A percentile compares a stretch with the other conserved stretches of the same genome.
phyloP scores from a whole-genome alignment of 2,888 invertebrate genomes.

The Cremastinae sp. region DNA sequence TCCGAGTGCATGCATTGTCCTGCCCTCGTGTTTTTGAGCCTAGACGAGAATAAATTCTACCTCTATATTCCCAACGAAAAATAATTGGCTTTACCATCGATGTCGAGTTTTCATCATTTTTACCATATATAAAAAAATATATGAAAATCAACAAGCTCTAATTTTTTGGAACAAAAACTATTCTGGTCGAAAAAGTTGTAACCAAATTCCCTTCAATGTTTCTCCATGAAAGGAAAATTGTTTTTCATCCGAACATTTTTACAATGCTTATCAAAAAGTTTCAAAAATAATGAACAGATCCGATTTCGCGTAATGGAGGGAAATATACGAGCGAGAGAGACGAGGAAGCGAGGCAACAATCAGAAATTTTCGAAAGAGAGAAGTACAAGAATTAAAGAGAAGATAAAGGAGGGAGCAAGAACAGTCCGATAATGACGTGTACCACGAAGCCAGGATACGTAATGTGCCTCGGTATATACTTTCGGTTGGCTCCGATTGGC shows the following conservation, averaged over 20 bases:
- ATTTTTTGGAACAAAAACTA: too few species aligned
- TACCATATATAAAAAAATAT: too few species aligned
- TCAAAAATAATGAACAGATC: too few species aligned
- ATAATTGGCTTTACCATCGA: too few species aligned
- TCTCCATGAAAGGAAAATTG: too few species aligned
- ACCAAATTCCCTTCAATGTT: too few species aligned
- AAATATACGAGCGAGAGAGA: not conserved
- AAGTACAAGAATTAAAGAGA: not conserved
- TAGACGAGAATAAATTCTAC: slow-evolving; percentile 4
- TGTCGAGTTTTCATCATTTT: too few species aligned
- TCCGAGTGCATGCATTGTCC: slow-evolving; percentile 19
- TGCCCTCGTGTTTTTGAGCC: slow-evolving; percentile 22
- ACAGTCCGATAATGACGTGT: slow-evolving; percentile 26
- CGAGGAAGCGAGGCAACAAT: not conserved
- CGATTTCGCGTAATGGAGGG: too few species aligned
- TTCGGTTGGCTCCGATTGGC: slow-evolving; percentile 50
- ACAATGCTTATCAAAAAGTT: too few species aligned
- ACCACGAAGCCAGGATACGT: slow-evolving; percentile 24
- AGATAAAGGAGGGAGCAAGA: not conserved
- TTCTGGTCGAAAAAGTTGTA: too few species aligned
- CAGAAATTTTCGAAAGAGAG: not conserved
- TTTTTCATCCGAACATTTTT: too few species aligned
- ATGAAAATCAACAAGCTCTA: too few species aligned
- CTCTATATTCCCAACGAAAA: not conserved
- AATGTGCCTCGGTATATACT: slow-evolving; percentile 6